Evolutionary conservation across 1,140 invertebrate genomes (phyloP).

Genomic region (Drosophila ohnishii): DNA sequence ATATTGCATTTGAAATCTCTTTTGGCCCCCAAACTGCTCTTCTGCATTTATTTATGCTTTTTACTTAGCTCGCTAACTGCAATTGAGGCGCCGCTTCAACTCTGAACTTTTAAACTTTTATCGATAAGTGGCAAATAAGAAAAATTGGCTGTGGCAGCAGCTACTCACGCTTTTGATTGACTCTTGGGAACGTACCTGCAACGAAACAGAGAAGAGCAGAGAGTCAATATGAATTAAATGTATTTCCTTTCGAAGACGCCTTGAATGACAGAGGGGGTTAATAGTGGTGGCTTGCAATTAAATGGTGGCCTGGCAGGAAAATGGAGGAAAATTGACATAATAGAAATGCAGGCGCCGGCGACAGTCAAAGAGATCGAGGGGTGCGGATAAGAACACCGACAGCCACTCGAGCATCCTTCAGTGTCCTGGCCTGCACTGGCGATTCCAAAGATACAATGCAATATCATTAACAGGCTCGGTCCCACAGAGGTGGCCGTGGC

Average conservation of each 20-base stretch:
- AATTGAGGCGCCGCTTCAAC: conserved; percentile 51
- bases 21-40: too few relatives aligned
- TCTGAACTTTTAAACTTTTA: conserved; percentile 61
- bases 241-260: neutral
- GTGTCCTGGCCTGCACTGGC: conserved; percentile 29
- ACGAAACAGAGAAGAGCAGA: conserved; percentile 35
- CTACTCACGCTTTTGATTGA: conserved; percentile 71
- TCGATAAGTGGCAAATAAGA: conserved; percentile 67
- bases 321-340: conserved; percentile 54
- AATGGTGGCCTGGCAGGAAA: conserved; percentile 17
- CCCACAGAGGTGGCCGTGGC: conserved; percentile 53
- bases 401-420: conserved; percentile 32
- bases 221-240: conserved; percentile 57
- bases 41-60: conserved; percentile 27
- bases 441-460: conserved; percentile 66
- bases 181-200: conserved; percentile 73
- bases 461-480: conserved; percentile 34
- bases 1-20: too few relatives aligned
- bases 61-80: conserved; percentile 25
- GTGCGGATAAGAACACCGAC: conserved; percentile 31
- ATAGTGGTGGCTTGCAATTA: conserved; percentile 28
- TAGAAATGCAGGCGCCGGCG: conserved; percentile 14
- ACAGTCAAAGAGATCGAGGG: conserved; percentile 42
- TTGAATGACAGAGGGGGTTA: conserved; percentile 9
- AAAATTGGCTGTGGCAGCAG: conserved; percentile 55